These are phyloP conservation scores for Cryptocephalus primarius DNA, from an alignment of 2,888 invertebrate species.

Conservation along the genomic window DNA sequence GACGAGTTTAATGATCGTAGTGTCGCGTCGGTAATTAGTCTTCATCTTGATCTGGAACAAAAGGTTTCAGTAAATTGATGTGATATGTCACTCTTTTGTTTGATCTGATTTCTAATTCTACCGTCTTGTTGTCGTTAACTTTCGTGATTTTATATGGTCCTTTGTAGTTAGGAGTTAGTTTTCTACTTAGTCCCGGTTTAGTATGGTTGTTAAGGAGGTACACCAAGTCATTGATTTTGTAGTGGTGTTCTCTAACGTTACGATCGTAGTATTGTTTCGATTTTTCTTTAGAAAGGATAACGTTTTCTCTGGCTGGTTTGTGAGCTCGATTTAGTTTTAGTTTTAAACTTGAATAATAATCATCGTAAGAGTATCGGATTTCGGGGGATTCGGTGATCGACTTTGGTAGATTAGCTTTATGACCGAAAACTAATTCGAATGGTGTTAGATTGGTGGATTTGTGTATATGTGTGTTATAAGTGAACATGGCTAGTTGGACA, in stretches of 20 bases:
- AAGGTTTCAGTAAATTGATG: too few relatives aligned
- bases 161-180: slow-evolving; percentile 7
- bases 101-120: too few relatives aligned
- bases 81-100: too few relatives aligned
- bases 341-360: slow-evolving; percentile 17
- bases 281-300: slow-evolving; percentile 12
- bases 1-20: too few relatives aligned
- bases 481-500: slow-evolving; percentile 21
- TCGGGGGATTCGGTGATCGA: slow-evolving; percentile 18
- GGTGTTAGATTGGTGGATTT: slow-evolving; percentile 24
- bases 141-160: slow-evolving; percentile 8
- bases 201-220: slow-evolving; percentile 5
- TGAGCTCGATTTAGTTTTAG: slow-evolving; percentile 16
- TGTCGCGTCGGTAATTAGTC: too few relatives aligned
- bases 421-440: slow-evolving; percentile 24
- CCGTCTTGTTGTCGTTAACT: too few relatives aligned
- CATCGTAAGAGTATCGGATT: slow-evolving; percentile 19
- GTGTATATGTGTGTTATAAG: slow-evolving; percentile 24
- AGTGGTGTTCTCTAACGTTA: slow-evolving; percentile 4
- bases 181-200: slow-evolving; percentile 7
- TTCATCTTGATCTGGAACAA: too few relatives aligned
- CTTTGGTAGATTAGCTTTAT: slow-evolving; percentile 18
- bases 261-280: slow-evolving; percentile 19
- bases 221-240: slow-evolving; percentile 7
- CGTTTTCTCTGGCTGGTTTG: slow-evolving; percentile 14